Evolutionary conservation across 2,888 invertebrate genomes (phyloP).

Genomic region (Phymatocera aterrima): DNA sequence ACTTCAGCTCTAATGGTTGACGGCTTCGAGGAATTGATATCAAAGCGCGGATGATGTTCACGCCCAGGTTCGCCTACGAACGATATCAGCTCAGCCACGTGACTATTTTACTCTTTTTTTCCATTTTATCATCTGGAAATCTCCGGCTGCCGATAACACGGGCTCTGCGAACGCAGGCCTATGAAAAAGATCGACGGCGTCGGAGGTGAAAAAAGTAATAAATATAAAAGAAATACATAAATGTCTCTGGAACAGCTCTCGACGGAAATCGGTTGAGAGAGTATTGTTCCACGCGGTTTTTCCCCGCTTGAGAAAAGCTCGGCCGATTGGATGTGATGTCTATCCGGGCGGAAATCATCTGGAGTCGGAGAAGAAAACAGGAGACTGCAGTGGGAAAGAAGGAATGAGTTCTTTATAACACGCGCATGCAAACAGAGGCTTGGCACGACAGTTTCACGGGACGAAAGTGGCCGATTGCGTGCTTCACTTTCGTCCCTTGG

Average conservation of each 20-base stretch:
- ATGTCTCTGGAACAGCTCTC: not conserved
- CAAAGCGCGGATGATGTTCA: conserved; percentile 5
- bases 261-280: not conserved
- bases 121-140: not conserved
- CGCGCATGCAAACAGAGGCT: too few species aligned
- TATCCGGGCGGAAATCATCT: not conserved
- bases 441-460: too few species aligned
- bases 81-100: not conserved
- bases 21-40: not conserved
- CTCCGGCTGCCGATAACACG: conserved; percentile 28
- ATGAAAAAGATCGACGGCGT: conserved; percentile 18
- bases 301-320: not conserved
- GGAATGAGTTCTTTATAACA: too few species aligned
- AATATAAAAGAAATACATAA: not conserved
- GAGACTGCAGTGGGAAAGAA: not conserved
- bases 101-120: not conserved
- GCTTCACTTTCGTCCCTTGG: too few species aligned
- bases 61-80: not conserved
- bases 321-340: not conserved
- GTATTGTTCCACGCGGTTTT: conserved; percentile 5
- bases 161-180: conserved; percentile 26
- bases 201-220: not conserved
- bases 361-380: not conserved
- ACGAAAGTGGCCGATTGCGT: too few species aligned
- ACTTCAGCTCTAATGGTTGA: not conserved